A percentile compares a stretch with the other conserved stretches of the same genome.
Evolutionary conservation across 2,797 vertebrate species (phyloP).

Genomic region (Setipinna tenuifilis): DNA sequence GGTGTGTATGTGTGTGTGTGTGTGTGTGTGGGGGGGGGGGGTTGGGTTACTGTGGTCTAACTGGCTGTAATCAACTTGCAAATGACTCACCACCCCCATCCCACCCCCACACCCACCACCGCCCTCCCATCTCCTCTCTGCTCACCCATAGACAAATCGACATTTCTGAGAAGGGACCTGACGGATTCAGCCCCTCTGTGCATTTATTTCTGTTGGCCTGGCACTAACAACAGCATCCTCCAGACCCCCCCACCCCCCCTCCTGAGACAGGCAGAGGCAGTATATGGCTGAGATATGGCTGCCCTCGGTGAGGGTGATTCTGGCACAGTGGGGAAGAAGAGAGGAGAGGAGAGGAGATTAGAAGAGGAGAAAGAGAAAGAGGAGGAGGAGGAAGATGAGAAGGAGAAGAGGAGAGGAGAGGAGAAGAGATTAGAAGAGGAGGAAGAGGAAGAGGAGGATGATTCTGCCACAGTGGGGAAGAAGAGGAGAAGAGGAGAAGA

Average conservation of each 20-base stretch:
- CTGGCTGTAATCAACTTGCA: slow-evolving; percentile 62
- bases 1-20: slow-evolving; percentile 40
- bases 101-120: background rate
- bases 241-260: too few relatives aligned
- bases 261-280: background rate
- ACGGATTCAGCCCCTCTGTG: background rate
- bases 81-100: slow-evolving; percentile 37
- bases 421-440: background rate
- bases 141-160: slow-evolving; percentile 11
- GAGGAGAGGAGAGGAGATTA: slow-evolving; percentile 15
- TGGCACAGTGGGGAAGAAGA: background rate
- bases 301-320: background rate
- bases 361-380: background rate
- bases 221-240: background rate
- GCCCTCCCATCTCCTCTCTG: background rate
- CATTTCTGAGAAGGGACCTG: background rate
- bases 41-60: slow-evolving; percentile 50
- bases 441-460: background rate
- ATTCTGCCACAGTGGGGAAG: background rate
- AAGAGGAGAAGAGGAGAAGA: background rate
- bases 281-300: slow-evolving; percentile 7
- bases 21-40: too few relatives aligned
- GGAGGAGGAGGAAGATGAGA: slow-evolving; percentile 16
- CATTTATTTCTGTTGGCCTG: slow-evolving; percentile 31
- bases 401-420: slow-evolving; percentile 30